A percentile compares a stretch with the other conserved stretches of the same genome.
Evolutionary conservation across 2,797 vertebrate species (phyloP).

Genomic region (Fratercula arctica): DNA sequence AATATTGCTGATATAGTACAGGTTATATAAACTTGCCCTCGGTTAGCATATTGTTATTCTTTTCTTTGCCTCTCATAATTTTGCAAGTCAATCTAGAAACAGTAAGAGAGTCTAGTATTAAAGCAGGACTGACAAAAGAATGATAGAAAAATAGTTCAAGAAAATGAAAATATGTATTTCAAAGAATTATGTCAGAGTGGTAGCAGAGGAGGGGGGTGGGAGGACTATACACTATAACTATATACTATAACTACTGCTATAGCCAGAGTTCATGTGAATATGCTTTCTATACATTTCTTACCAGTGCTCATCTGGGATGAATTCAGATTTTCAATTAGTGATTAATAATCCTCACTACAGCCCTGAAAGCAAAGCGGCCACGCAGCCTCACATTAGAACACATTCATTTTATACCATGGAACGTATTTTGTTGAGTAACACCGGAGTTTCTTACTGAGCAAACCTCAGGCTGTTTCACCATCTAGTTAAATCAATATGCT

Average conservation of each 20-base stretch:
- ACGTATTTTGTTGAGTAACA: neutral
- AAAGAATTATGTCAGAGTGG: neutral
- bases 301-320: neutral
- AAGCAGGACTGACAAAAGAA: neutral
- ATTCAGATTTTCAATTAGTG: neutral
- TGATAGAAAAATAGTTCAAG: neutral
- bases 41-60: constrained; percentile 43
- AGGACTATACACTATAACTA: neutral
- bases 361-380: neutral
- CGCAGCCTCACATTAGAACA: neutral
- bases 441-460: neutral
- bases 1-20: neutral
- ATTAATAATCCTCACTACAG: neutral
- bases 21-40: constrained; percentile 46
- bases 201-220: neutral
- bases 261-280: neutral
- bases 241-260: neutral
- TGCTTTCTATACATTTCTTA: neutral
- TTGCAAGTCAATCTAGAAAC: neutral
- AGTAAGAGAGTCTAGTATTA: neutral
- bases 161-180: neutral
- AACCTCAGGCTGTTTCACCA: neutral
- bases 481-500: neutral
- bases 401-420: neutral
- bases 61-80: constrained; percentile 3